These are phyloP conservation scores for Nyctalus aviator DNA, from an alignment of 2,797 vertebrate genomes.

Conservation along the genomic window DNA sequence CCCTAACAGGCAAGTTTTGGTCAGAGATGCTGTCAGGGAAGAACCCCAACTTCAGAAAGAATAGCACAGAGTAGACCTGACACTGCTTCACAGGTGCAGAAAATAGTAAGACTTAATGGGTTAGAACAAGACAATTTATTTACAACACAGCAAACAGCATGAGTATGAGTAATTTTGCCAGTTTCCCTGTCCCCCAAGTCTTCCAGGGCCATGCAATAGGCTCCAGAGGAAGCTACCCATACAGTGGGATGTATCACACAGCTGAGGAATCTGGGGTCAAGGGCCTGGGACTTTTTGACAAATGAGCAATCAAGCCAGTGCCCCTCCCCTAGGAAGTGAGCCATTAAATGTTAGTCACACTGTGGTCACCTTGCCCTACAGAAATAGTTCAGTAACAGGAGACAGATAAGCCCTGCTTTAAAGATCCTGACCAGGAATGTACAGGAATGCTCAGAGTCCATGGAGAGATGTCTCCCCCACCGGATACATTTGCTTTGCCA, in stretches of 20 bases:
- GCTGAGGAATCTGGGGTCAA: not conserved
- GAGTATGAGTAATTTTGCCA: not conserved
- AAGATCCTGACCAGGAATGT: not conserved
- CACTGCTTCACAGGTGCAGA: not conserved
- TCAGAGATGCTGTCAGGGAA: not conserved
- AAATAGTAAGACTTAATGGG: not conserved
- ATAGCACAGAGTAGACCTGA: not conserved
- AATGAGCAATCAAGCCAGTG: not conserved
- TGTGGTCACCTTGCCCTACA: not conserved
- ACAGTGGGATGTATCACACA: not conserved
- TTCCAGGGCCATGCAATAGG: not conserved
- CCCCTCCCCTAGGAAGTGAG: not conserved
- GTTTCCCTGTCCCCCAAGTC: not conserved
- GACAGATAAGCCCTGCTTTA: not conserved
- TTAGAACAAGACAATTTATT: not conserved
- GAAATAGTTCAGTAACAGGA: not conserved
- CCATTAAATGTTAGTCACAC: not conserved
- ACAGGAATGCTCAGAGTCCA: not conserved
- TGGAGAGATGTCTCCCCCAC: not conserved
- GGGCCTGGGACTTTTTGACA: not conserved
- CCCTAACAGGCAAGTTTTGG: not conserved
- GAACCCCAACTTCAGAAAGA: not conserved
- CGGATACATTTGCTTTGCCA: not conserved
- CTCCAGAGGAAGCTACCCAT: not conserved
- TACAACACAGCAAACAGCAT: not conserved